These are phyloP conservation scores for Escarpia spicata DNA, from an alignment of 2,888 invertebrate genomes.

Conservation along the genomic window DNA sequence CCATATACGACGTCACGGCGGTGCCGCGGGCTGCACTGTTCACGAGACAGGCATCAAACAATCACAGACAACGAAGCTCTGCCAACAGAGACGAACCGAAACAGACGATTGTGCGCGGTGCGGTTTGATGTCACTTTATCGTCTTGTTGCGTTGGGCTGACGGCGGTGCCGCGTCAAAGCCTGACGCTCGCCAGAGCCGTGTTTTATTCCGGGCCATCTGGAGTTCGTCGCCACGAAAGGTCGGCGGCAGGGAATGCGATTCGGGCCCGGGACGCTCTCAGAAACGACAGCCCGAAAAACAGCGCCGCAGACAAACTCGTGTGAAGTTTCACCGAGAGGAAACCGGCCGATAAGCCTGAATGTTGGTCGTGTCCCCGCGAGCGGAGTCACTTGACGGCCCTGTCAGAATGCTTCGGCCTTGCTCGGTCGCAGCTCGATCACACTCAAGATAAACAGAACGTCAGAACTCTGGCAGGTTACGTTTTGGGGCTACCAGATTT, in stretches of 20 bases:
- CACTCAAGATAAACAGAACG: background rate
- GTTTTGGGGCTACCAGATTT: constrained; percentile 5
- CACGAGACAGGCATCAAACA: background rate
- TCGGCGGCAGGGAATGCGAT: background rate
- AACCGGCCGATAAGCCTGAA: background rate
- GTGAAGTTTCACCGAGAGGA: background rate
- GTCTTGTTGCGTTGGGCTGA: background rate
- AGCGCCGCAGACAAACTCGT: background rate
- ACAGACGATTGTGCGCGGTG: background rate
- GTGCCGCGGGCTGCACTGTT: background rate
- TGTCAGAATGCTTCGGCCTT: background rate
- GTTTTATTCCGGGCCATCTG: background rate
- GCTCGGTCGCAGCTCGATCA: background rate
- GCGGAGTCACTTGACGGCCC: background rate
- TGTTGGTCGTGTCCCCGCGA: background rate
- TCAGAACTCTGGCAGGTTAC: background rate
- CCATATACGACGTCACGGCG: too few species aligned
- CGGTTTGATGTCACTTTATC: constrained; percentile 2
- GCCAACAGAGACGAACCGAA: background rate
- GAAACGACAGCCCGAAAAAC: background rate
- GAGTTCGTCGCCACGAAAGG: background rate
- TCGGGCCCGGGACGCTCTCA: background rate
- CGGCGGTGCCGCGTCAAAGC: background rate
- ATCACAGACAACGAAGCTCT: background rate
- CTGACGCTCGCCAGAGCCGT: constrained; percentile 13